phyloP scores from a whole-genome alignment of 2,797 vertebrate species.

The Rachycentron canadum region DNA sequence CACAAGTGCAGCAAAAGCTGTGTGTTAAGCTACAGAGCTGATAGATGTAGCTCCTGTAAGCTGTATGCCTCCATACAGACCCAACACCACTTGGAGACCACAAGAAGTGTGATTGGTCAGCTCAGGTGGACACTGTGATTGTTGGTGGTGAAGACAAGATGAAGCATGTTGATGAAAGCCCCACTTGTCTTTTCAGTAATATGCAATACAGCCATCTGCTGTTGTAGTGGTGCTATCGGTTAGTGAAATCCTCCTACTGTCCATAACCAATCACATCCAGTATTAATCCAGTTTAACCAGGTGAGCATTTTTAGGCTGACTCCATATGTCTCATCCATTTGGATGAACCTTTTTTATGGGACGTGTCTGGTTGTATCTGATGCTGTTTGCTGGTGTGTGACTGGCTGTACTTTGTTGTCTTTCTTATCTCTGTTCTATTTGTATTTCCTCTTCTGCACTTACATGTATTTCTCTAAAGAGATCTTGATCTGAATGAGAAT shows the following conservation, averaged over 20 bases:
- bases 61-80: not conserved
- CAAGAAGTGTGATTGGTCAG: not conserved
- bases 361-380: not conserved
- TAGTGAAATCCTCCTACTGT: not conserved
- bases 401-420: not conserved
- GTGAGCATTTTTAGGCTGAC: not conserved
- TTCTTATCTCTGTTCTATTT: not conserved
- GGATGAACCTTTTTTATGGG: not conserved
- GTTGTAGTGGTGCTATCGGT: not conserved
- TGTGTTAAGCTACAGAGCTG: not conserved
- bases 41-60: not conserved
- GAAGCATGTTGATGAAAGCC: not conserved
- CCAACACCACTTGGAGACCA: not conserved
- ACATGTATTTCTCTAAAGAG: not conserved
- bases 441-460: not conserved
- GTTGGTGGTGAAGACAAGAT: not conserved
- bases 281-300: not conserved
- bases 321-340: not conserved
- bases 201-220: not conserved
- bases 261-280: not conserved
- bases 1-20: not conserved
- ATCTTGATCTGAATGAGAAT: not conserved
- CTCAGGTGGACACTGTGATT: no score
- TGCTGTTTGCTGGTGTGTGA: not conserved
- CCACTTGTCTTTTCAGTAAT: no score